Base-by-base conservation (phyloP, 1,140 invertebrate genomes). In the Aphis craccivora region DNA sequence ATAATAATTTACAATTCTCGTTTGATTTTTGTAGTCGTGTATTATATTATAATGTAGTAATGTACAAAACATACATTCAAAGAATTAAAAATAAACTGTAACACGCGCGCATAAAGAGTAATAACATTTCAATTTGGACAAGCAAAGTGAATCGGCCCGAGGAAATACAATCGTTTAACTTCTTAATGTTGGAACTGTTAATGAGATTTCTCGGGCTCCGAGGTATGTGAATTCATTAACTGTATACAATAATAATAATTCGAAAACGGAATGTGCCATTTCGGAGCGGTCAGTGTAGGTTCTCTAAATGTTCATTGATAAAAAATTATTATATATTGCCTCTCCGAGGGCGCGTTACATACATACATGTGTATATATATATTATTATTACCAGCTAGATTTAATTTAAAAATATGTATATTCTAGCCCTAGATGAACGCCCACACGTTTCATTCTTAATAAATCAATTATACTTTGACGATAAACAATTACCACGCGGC, bases 121-220 rank as follows among this genome's bases (percentile, higher is more conserved):
- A 89, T 89, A 89, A 89, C 88, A 55, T 89, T 89, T 89, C 88
- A 89, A 89, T 89, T 89, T 89, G 35, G 51, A 89, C 88, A 35
- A 40, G 88, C 23, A 35, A 9, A 89, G 35, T 53, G 48, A 40
- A 40, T 37, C 88, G 51, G 51, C 88, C 48, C 35, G 35, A 89
- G 88, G 88, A 55, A 89, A 89, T 48, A 55, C 88, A 40, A 89
- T 55, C 88, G 88, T 89, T 89, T 55, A 55, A 89, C 51, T 89
- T 40, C 88, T 89, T 89, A 89, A 89, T 55, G 88, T 53, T 55
- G 48, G 35, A 51, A 55, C 88, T 55, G 37, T 89, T 89, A 89
- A 89, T 55, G 88, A 89, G 88, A 89, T 89, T 89, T 89, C 87
- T 89, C 23, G 11, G 9, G 88, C 88, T 55, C 35, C 43, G 43